A percentile compares a stretch with the other conserved stretches of the same genome.
Evolutionary conservation across 2,888 invertebrate genomes (phyloP).

Genomic region (Amphipyra tragopoginis): DNA sequence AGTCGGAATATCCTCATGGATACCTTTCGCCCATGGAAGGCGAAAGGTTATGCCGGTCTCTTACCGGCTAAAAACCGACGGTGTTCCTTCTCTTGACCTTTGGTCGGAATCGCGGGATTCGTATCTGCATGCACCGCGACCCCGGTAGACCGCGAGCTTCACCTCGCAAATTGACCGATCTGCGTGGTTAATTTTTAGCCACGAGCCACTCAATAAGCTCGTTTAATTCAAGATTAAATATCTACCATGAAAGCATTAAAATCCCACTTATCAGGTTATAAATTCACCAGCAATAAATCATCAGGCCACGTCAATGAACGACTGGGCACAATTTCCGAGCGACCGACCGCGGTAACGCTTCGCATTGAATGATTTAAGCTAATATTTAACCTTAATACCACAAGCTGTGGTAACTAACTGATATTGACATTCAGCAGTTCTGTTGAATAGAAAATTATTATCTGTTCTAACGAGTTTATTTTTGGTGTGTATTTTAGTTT

Average conservation of each 20-base stretch:
- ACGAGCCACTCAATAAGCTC: too few relatives aligned
- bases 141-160: too few relatives aligned
- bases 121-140: too few relatives aligned
- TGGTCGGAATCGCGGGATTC: too few relatives aligned
- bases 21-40: too few relatives aligned
- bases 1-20: too few relatives aligned
- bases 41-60: too few relatives aligned
- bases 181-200: too few relatives aligned
- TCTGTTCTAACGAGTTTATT: background rate
- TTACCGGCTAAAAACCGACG: too few relatives aligned
- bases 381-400: constrained; percentile 40
- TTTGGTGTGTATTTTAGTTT: constrained; percentile 1
- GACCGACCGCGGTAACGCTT: constrained; percentile 2
- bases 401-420: constrained; percentile 34
- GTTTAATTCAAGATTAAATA: too few relatives aligned
- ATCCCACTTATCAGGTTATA: constrained; percentile 17
- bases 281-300: constrained; percentile 37
- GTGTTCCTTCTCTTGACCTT: too few relatives aligned
- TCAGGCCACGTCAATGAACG: constrained; percentile 28
- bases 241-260: background rate
- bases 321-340: constrained; percentile 52
- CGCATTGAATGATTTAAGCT: constrained; percentile 32
- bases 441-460: background rate
- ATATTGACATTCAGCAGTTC: constrained; percentile 28
- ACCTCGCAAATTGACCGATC: too few relatives aligned